These are phyloP conservation scores for Sitta carolinensis DNA, from an alignment of 2,797 vertebrate species.

Conservation along the genomic window DNA sequence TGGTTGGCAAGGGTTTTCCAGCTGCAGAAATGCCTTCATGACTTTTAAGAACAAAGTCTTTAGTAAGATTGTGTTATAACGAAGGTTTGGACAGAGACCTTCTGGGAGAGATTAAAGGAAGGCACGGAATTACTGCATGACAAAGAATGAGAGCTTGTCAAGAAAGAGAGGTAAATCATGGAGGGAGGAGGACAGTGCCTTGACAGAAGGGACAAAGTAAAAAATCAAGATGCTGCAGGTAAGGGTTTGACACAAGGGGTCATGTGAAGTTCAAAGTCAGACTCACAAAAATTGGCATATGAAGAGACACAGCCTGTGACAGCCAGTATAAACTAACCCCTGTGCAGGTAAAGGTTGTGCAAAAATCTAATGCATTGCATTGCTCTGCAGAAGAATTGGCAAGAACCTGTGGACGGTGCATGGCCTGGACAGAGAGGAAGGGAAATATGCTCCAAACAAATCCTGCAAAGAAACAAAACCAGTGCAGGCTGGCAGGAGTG, in stretches of 20 bases:
- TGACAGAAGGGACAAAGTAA: constrained; percentile 42
- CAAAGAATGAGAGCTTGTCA: constrained; percentile 15
- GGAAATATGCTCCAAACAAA: background rate
- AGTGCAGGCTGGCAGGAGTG: background rate
- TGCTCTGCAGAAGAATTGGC: background rate
- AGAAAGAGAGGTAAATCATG: constrained; percentile 23
- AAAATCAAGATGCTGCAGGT: constrained; percentile 32
- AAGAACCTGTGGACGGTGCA: background rate
- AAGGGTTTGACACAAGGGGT: background rate
- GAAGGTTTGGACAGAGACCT: background rate
- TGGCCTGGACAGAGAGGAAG: background rate
- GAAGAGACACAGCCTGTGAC: background rate
- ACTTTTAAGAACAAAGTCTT: background rate
- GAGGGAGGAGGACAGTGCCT: constrained; percentile 25
- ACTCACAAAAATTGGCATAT: background rate
- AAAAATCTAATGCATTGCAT: background rate
- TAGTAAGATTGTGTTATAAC: background rate
- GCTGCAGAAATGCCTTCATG: background rate
- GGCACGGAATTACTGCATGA: background rate
- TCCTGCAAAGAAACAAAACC: background rate
- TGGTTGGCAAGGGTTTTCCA: background rate
- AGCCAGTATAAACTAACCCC: background rate
- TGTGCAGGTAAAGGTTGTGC: background rate
- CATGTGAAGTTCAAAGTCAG: constrained; percentile 38
- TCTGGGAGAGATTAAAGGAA: constrained; percentile 4